Evolutionary conservation across 2,888 invertebrate species (phyloP).

Genomic region (Branchipolynoe longqiensis): DNA sequence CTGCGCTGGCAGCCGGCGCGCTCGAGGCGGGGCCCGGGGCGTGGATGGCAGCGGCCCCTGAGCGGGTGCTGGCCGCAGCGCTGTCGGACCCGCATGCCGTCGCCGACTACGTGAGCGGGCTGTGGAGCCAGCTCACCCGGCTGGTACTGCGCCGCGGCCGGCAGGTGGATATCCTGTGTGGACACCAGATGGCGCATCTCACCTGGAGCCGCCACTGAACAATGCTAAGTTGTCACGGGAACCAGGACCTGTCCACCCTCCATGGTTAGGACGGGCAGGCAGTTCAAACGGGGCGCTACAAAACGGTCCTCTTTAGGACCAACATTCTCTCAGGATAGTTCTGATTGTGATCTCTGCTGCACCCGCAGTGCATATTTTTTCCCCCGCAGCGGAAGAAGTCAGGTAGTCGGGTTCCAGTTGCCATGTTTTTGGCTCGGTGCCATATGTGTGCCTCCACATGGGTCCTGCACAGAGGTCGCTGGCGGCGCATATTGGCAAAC

Average conservation of each 20-base stretch:
- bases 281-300: too few relatives aligned
- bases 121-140: background rate
- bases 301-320: conserved; percentile 27
- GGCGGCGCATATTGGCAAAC: too few relatives aligned
- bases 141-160: background rate
- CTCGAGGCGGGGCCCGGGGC: conserved; percentile 16
- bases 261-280: too few relatives aligned
- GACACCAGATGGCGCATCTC: conserved; percentile 27
- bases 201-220: conserved; percentile 5
- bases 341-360: too few relatives aligned
- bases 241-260: too few relatives aligned
- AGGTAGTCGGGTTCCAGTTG: too few relatives aligned
- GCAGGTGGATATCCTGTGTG: conserved; percentile 17
- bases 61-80: background rate
- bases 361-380: too few relatives aligned
- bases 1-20: background rate
- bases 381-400: too few relatives aligned
- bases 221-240: background rate
- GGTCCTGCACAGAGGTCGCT: too few relatives aligned
- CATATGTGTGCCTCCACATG: too few relatives aligned
- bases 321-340: background rate
- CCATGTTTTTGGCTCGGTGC: too few relatives aligned
- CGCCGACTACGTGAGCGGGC: conserved; percentile 1
- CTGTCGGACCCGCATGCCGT: background rate
- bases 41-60: background rate